Base-by-base conservation (phyloP, 1,140 invertebrate genomes). In the Medauroidea extradentata region DNA sequence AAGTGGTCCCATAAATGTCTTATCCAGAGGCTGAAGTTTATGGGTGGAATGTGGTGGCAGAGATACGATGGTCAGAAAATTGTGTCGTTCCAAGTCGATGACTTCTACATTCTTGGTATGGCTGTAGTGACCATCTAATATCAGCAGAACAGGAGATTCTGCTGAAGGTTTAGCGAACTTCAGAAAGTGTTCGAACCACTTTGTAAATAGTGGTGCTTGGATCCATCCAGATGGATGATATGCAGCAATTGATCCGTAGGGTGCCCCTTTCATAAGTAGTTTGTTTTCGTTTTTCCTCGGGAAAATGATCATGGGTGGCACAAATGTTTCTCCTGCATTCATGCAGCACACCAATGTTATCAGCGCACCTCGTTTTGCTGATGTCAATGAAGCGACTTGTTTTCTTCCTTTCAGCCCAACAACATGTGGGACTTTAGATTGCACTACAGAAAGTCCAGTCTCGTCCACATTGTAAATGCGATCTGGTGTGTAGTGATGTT, bases 1-100 rank as follows among this genome's bases (percentile, higher is more conserved):
- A 16, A 71, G 57, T 23, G 74, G 68, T 43, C 62, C 64, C 65
- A 76, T 75, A 60, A 78, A 70, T 39, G 62, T 62, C 13, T 73
- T 68, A 63, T 77, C 75, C 3, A 78, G 63, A 19, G 74, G 73
- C 56, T 78, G 75, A 2, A 79, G 48, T 52, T 68, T 63, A 44
- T 73, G 69, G 2, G 67, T 69, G 49, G 63, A 64, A 43, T 76
- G 73, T 42, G 73, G 70, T 9, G 73, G 71, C 11, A 73, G 25
- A 18, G 64, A 73, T 18, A 75, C 23, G 23, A 78, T 67, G 11
- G 65, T 60, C 1, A 74, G 63, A 16, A 68, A 54, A 68, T 74
- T 70, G 61, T 72, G 59, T 49, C 65, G 63, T 44, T 71, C 68
- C 13, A 66, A 34, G 24, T 71, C 62, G 43, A 76, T 69, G 0